Evolutionary conservation across 2,797 vertebrate genomes (phyloP), one percentile per base, ranked within the genome.

Genomic region (Microctenopoma lineatum): DNA sequence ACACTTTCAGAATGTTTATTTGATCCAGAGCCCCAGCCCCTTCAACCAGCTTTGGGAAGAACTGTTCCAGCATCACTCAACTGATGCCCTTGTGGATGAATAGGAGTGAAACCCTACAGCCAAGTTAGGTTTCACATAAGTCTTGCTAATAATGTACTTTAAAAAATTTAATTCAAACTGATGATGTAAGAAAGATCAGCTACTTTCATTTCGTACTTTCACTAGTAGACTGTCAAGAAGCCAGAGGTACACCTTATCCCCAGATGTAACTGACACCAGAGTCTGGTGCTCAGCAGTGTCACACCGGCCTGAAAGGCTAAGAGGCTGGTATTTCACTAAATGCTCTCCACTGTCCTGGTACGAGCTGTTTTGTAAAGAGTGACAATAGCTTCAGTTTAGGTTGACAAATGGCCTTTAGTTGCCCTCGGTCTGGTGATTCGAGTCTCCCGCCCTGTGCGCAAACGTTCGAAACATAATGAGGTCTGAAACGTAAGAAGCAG

Each of bases 401-500:
- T 68, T 73, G 72, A 77, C 84, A 68, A 84, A 81, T 75, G 70
- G 81, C 84, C 87, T 79, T 75, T 29, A 66, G 29, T 34, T 74
- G 77, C 74, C 87, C 90, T 81, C 81, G 50, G 59, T 74, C 64
- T 38, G 62, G 57, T 70, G 72, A 83, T 62, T 71, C 25, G 55
- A 83, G 65, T 76, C 73, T 52, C 34, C 65, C 13, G 52, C 65
- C 53, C 56, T 47, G 53, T 47, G 36, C 57, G 61, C 68, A 64
- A 51, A 60, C 13, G 29, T 69, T 81, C 51, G 64, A 70, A 77
- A 64, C 65, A 78, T 71, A 88, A 92, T 86, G 78, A 88, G 64
- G 45, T n/a, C 60, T 56, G 89, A 88, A 90, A 90, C 66, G 21
- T 54, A 79, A 90, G 85, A 82, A 8, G 75, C 44, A 67, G 72